Base-by-base conservation (phyloP, 2,113 vertebrate species). In the Etheostoma cragini region DNA sequence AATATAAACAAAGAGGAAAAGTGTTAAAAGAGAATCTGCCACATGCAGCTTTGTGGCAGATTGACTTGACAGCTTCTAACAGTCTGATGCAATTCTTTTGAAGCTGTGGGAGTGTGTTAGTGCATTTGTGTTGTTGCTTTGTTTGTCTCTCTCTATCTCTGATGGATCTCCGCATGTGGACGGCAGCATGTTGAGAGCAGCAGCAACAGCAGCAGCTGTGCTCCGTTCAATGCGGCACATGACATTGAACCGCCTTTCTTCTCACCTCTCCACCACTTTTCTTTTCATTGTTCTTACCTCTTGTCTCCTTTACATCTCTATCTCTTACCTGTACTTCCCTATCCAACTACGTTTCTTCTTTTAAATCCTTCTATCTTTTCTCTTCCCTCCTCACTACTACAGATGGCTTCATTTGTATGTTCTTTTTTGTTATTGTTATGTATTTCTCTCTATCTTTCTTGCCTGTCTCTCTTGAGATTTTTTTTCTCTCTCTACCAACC, bases 371-470 rank as follows among this genome's bases (percentile, higher is more conserved):
- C 38, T 49, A 69, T 26, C 65, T 60, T 52, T 16, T 21, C 13
- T 0, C 22, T 46, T 6, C 33, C 42, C 45, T 74, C 15, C 45
- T 77, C 74, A 71, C 49, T 16, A 21, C 76, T 75, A 35, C 78
- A 72, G 78, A 86, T 66, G 82, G 70, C 79, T 91, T 87, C 68
- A 84, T 94, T 89, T 91, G 79, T 85, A 87, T 86, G 83, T 72
- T 66, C 46, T 49, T 78, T 76, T 65, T 54, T 58, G 33, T 24
- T 26, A 35, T 19, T 33, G 14, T 11, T 24, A 24, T 30, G 30
- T 21, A 22, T 24, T 22, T 68, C 47, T 21, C 19, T 73, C 70
- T 22, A 24, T 72, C 73, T 71, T 57, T 17, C 65, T 16, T 26
- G 19, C 70, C 73, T 88, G 63, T 69, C 70, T 67, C 60, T 70